phyloP scores from a whole-genome alignment of 2,113 vertebrate species.

The Anhinga anhinga region DNA sequence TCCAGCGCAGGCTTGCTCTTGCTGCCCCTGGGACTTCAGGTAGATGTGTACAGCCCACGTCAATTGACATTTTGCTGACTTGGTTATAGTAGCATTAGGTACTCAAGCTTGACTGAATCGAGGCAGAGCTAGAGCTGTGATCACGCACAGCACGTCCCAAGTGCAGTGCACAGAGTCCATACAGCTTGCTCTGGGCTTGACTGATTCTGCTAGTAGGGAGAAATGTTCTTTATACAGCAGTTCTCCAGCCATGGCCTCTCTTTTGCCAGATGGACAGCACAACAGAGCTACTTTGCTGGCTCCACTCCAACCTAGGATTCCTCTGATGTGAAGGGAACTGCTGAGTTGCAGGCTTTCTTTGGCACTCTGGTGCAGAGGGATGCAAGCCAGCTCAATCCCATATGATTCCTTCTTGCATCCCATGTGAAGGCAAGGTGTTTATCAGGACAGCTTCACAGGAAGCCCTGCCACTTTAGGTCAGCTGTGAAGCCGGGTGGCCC shows the following conservation, averaged over 20 bases:
- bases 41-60: fast-evolving
- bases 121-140: background rate
- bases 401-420: background rate
- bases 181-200: background rate
- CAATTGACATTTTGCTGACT: fast-evolving
- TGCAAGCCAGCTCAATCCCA: background rate
- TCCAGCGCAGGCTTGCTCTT: background rate
- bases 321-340: background rate
- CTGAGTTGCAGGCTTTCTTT: background rate
- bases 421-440: background rate
- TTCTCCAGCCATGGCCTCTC: background rate
- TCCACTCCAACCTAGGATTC: background rate
- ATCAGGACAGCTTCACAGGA: background rate
- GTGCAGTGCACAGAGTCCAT: background rate
- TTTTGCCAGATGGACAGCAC: background rate
- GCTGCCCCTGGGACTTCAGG: background rate
- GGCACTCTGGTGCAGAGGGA: background rate
- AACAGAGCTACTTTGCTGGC: background rate
- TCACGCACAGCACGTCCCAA: background rate
- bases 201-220: background rate
- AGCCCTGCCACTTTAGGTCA: background rate
- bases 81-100: background rate
- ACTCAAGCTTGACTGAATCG: background rate
- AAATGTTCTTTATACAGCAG: background rate
- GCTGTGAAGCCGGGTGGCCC: background rate